Percentiles rank a stretch among this genome's conserved stretches.
Evolutionary conservation across 2,888 invertebrate species (phyloP).

Genomic region (Crematogaster levior): DNA sequence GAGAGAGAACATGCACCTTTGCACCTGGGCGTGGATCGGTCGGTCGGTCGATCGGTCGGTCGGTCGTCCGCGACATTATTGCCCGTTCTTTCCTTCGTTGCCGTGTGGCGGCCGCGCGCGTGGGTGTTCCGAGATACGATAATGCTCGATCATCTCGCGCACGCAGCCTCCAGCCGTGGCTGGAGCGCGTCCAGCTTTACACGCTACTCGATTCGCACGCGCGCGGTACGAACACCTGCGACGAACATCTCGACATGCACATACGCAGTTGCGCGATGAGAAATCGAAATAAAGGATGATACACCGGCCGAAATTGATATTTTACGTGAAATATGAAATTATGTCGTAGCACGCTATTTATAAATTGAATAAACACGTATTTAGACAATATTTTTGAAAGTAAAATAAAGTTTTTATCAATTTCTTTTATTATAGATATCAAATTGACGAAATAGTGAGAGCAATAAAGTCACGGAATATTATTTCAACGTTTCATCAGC

Average conservation of each 20-base stretch:
- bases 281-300: background rate
- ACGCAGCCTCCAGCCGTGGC: slow-evolving; percentile 63
- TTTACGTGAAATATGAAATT: background rate
- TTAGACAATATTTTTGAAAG: background rate
- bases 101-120: slow-evolving; percentile 55
- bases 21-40: slow-evolving; percentile 73
- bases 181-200: slow-evolving; percentile 33
- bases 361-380: background rate
- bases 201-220: slow-evolving; percentile 42
- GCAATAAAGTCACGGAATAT: background rate
- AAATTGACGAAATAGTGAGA: background rate
- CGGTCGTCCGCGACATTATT: slow-evolving; percentile 66
- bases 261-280: background rate
- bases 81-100: slow-evolving; percentile 66
- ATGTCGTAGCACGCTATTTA: background rate
- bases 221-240: slow-evolving; percentile 31
- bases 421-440: background rate
- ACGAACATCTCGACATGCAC: background rate
- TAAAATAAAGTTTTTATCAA: background rate
- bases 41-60: slow-evolving; percentile 24
- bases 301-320: slow-evolving; percentile 4
- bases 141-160: slow-evolving; percentile 80
- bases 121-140: slow-evolving; percentile 65
- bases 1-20: slow-evolving; percentile 61
- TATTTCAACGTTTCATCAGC: background rate